phyloP scores from a whole-genome alignment of 2,888 invertebrate species.

The Erynnis tages region DNA sequence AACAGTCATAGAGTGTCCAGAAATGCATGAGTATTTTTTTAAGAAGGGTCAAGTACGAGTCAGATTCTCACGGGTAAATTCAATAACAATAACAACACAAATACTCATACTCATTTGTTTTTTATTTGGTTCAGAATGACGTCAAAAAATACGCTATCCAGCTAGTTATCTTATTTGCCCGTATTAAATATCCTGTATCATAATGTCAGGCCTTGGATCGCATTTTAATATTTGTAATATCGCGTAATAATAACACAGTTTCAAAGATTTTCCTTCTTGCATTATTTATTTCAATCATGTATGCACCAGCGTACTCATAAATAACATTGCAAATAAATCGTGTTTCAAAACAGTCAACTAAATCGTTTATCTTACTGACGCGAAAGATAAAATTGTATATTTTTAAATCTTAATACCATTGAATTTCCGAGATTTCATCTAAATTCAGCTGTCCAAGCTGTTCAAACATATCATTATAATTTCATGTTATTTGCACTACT shows the following conservation, averaged over 20 bases:
- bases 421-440: constrained; percentile 4
- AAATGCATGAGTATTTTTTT: too few species aligned
- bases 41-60: too few species aligned
- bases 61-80: too few species aligned
- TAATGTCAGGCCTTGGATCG: too few species aligned
- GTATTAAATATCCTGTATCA: too few species aligned
- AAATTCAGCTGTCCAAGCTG: constrained; percentile 16
- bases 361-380: constrained; percentile 8
- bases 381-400: constrained; percentile 4
- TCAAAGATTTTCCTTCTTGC: not conserved
- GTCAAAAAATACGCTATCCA: too few species aligned
- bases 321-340: constrained; percentile 7
- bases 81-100: too few species aligned
- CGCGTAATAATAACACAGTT: not conserved
- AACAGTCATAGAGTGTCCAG: too few species aligned
- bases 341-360: not conserved
- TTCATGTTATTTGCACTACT: not conserved
- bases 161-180: too few species aligned
- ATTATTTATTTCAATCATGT: not conserved
- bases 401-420: constrained; percentile 11
- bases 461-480: constrained; percentile 16
- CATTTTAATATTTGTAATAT: too few species aligned
- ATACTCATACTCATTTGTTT: too few species aligned
- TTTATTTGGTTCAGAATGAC: too few species aligned
- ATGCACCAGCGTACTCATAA: not conserved